Base-by-base conservation (phyloP, 2,797 vertebrate genomes). In the Gallinago stenura region DNA sequence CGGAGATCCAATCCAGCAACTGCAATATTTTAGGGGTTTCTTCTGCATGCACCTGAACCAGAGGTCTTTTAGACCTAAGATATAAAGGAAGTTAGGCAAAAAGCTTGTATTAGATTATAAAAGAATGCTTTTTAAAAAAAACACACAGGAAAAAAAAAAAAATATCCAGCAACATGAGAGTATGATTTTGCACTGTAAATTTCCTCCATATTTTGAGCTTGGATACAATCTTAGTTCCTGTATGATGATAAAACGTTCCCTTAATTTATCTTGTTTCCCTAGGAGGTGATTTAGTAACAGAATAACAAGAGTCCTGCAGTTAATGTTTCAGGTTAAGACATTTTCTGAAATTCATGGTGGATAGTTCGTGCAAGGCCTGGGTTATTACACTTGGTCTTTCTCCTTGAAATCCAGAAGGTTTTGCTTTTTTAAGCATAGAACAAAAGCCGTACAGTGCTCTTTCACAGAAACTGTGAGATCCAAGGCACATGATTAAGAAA, bases 121-220 rank as follows among this genome's bases (percentile, higher is more conserved):
- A 89, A 60, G 7, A 60, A 53, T n/a, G 3, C 82, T 81, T 54
- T 54, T 78, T 4, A 89, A 91, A 60, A 64, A 39, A 89, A 53
- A 7, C 72, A n/a, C 12, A 50, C 10, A 51, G 5, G 37, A 24
- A 43, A 17, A 72, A 50, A 33, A 7, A 9, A 48, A 37, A 54
- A 33, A 51, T 28, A 1, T 12, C 10, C 11, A 48, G 7, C 5
- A 51, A 4, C 2, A 1, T 8, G 6, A 46, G 25, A 70, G 8
- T n/a, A 56, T 56, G n/a, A 61, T 73, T 86, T 81, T 13, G 0
- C 33, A 73, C 10, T 35, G 39, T 21, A 41, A 79, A 46, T 1
- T 51, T 87, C 37, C 21, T 83, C 17, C 30, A 80, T 15, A 68
- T 82, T 71, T 84, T 17, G 25, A 69, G 1, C 20, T n/a, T 57